phyloP scores from a whole-genome alignment of 2,888 invertebrate species.

The Ceratothoa steindachneri region DNA sequence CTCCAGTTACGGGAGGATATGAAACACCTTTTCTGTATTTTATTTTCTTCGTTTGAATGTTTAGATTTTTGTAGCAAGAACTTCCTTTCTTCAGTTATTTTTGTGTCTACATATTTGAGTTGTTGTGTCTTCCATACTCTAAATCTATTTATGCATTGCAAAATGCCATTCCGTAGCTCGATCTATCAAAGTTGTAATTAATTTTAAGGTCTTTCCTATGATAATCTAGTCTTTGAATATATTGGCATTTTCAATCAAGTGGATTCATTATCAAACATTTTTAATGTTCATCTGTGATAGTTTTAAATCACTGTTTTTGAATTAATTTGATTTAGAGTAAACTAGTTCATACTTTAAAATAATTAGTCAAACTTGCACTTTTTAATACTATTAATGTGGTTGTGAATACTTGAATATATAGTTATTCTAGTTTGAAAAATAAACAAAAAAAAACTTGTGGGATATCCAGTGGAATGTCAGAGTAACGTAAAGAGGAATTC shows the following conservation, averaged over 20 bases:
- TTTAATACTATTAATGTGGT: conserved; percentile 1
- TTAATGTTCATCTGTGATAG: conserved; percentile 9
- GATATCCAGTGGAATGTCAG: too few relatives aligned
- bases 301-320: conserved; percentile 11
- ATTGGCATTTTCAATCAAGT: neutral
- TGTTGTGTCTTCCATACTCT: conserved; percentile 7
- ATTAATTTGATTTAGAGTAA: neutral
- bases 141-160: conserved; percentile 8
- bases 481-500: too few relatives aligned
- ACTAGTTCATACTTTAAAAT: neutral
- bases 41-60: neutral
- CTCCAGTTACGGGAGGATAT: too few relatives aligned
- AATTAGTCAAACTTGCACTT: conserved; percentile 11
- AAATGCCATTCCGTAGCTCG: neutral
- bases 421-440: neutral
- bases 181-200: conserved; percentile 3
- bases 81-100: neutral
- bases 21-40: conserved; percentile 1
- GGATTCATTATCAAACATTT: neutral
- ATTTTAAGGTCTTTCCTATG: conserved; percentile 6
- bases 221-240: conserved; percentile 3
- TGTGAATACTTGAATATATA: neutral
- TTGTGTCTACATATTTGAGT: neutral
- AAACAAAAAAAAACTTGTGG: too few relatives aligned
- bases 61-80: neutral